A percentile compares a stretch with the other conserved stretches of the same genome.
phyloP scores from a whole-genome alignment of 2,797 vertebrate species.

The Sebastes ruberrimus region DNA sequence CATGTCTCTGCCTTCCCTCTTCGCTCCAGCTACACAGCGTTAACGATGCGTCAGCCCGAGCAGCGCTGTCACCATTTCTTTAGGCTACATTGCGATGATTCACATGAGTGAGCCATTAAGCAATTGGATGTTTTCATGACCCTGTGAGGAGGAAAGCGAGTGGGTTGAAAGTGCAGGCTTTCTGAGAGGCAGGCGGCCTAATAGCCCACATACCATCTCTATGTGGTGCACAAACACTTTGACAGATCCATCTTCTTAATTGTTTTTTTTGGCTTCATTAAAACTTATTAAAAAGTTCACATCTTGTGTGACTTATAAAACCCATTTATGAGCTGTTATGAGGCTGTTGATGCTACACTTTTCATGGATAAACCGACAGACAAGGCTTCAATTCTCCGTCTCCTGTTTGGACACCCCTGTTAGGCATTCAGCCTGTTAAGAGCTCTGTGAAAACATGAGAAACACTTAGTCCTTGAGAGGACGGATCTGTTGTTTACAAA shows the following conservation, averaged over 20 bases:
- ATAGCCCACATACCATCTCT: slow-evolving; percentile 30
- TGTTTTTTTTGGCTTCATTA: slow-evolving; percentile 22
- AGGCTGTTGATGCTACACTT: slow-evolving; percentile 23
- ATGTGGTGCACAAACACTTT: background rate
- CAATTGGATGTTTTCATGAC: slow-evolving; percentile 70
- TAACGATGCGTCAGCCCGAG: slow-evolving; percentile 48
- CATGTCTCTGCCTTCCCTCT: slow-evolving; percentile 40
- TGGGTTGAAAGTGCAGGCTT: slow-evolving; percentile 63
- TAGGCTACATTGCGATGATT: slow-evolving; percentile 52
- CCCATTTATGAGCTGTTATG: slow-evolving; percentile 23
- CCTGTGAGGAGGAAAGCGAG: slow-evolving; percentile 50
- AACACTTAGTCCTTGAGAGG: slow-evolving; percentile 65
- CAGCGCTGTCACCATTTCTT: slow-evolving; percentile 52
- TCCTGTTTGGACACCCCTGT: slow-evolving; percentile 44
- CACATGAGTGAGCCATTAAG: slow-evolving; percentile 70
- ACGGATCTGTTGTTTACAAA: slow-evolving; percentile 67
- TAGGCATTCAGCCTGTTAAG: slow-evolving; percentile 64
- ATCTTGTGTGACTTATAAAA: slow-evolving; percentile 29
- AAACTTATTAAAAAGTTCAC: slow-evolving; percentile 26
- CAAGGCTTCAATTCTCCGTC: slow-evolving; percentile 34
- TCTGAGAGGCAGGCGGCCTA: slow-evolving; percentile 42
- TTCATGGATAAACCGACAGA: slow-evolving; percentile 37
- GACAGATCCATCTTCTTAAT: slow-evolving; percentile 29
- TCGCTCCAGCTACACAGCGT: slow-evolving; percentile 26
- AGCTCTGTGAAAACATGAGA: slow-evolving; percentile 65